These are phyloP conservation scores for Pycnonotus jocosus DNA, from an alignment of 2,113 vertebrate species.

Conservation along the genomic window DNA sequence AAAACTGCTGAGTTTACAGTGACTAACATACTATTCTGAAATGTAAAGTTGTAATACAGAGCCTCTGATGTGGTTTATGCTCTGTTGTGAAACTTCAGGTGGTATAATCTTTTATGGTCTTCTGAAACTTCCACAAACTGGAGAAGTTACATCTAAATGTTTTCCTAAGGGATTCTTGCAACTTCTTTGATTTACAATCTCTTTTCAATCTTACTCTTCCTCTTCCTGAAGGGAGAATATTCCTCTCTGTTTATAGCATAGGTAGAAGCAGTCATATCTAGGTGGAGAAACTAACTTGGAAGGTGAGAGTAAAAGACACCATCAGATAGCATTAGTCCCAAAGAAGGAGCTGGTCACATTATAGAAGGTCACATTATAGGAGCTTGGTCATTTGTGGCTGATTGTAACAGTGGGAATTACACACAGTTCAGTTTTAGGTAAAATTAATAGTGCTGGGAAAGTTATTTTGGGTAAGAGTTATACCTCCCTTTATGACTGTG, in stretches of 20 bases:
- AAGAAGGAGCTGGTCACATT: neutral
- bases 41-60: neutral
- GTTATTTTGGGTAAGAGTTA: neutral
- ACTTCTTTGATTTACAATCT: neutral
- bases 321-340: neutral
- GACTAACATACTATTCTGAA: neutral
- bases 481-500: neutral
- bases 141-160: neutral
- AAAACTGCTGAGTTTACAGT: neutral
- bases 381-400: neutral
- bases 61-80: neutral
- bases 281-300: neutral
- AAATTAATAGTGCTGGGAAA: neutral
- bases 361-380: too few relatives aligned
- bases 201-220: neutral
- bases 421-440: neutral
- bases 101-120: neutral
- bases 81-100: neutral
- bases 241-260: neutral
- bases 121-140: neutral
- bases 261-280: neutral
- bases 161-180: neutral
- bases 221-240: neutral
- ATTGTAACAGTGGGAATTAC: neutral
- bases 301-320: neutral